phyloP scores from a whole-genome alignment of 2,797 vertebrate species.

The Furcifer pardalis region DNA sequence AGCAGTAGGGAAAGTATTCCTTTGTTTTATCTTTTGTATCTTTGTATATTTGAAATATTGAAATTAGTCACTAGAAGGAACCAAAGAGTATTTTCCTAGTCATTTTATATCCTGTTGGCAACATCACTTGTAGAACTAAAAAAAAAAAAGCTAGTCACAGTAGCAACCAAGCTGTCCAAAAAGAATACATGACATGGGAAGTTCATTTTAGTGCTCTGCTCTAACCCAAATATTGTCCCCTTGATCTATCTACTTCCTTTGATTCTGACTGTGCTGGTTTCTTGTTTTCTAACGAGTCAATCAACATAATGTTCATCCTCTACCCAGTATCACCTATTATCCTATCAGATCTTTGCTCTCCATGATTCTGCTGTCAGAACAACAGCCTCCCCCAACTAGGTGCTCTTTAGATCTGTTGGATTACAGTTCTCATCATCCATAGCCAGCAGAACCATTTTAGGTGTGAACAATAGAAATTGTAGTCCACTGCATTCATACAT shows the following conservation, averaged over 20 bases:
- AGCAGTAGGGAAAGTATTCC: too few relatives aligned
- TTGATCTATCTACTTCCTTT: not conserved
- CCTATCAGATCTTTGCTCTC: not conserved
- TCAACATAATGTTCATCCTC: not conserved
- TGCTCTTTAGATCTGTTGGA: not conserved
- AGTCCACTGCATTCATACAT: not conserved
- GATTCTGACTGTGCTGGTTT: not conserved
- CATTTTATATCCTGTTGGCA: too few relatives aligned
- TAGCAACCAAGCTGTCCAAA: too few relatives aligned
- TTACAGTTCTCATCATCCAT: not conserved
- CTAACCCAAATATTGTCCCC: not conserved
- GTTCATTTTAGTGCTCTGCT: too few relatives aligned
- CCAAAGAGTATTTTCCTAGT: too few relatives aligned
- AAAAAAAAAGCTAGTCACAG: too few relatives aligned
- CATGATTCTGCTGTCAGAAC: not conserved
- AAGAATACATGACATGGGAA: too few relatives aligned
- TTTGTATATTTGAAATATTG: too few relatives aligned
- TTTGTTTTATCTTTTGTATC: too few relatives aligned
- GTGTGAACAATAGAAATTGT: not conserved
- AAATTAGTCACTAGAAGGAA: too few relatives aligned
- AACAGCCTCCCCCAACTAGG: not conserved
- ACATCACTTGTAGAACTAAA: too few relatives aligned
- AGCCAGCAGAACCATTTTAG: not conserved
- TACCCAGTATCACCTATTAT: not conserved
- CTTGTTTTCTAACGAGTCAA: not conserved